Conservation (phyloP, 2,113 vertebrate species). For the Phrynosoma platyrhinos region DNA sequence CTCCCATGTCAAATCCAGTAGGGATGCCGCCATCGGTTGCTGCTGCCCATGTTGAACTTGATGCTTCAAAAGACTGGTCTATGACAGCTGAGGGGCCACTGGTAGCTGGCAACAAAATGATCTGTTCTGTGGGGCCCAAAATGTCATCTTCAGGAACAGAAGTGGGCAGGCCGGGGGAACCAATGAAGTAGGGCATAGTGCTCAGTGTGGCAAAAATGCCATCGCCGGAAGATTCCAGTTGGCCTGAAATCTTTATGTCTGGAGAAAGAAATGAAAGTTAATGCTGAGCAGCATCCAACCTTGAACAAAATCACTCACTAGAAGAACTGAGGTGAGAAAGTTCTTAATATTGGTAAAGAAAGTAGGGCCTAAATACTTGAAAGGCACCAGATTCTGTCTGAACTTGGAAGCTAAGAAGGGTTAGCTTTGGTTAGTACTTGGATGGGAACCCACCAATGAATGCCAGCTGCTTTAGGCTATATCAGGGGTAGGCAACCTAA, state of each 20-base stretch:
- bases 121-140: background rate
- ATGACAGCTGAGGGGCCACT: constrained; percentile 23
- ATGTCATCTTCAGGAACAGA: constrained; percentile 5
- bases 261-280: constrained; percentile 51
- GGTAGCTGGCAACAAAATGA: constrained; percentile 12
- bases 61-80: constrained; percentile 33
- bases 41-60: background rate
- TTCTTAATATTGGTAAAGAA: background rate
- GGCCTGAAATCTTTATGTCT: constrained; percentile 63
- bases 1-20: accelerated
- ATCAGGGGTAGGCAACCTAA: too few relatives aligned
- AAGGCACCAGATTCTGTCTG: too few relatives aligned
- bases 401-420: too few relatives aligned
- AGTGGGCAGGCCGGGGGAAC: constrained; percentile 36
- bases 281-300: background rate
- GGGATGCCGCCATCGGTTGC: background rate
- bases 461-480: too few relatives aligned
- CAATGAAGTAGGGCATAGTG: constrained; percentile 51
- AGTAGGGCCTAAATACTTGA: too few relatives aligned
- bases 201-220: constrained; percentile 34
- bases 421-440: too few relatives aligned
- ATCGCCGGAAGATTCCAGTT: constrained; percentile 65
- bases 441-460: too few relatives aligned
- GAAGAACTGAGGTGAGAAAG: background rate
- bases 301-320: background rate